phyloP scores from a whole-genome alignment of 2,797 vertebrate species.

The Tympanoctomys barrerae region DNA sequence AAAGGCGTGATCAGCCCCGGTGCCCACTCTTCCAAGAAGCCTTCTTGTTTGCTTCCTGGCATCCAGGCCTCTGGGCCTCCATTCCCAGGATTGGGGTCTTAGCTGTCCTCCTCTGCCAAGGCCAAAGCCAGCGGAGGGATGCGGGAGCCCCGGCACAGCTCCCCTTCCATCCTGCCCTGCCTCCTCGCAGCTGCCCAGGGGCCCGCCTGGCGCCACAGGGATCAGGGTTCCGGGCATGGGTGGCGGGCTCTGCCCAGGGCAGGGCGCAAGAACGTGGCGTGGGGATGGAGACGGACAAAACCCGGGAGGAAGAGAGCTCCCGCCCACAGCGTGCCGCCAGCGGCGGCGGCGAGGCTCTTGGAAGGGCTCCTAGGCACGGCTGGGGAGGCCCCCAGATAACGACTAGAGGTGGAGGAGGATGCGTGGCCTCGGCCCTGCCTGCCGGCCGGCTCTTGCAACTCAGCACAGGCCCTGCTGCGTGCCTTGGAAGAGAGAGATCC shows the following conservation, averaged over 20 bases:
- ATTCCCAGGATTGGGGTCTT: background rate
- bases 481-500: background rate
- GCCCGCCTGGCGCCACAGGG: slow-evolving; percentile 71
- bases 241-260: slow-evolving; percentile 73
- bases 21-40: slow-evolving; percentile 43
- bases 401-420: background rate
- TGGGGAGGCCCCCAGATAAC: slow-evolving; percentile 32
- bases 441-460: background rate
- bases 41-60: slow-evolving; percentile 4
- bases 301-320: slow-evolving; percentile 49
- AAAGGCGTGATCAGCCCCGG: background rate
- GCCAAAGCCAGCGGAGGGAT: background rate
- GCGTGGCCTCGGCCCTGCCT: background rate
- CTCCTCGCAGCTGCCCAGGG: slow-evolving; percentile 68
- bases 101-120: too few relatives aligned
- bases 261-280: slow-evolving; percentile 59
- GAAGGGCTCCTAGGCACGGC: slow-evolving; percentile 69
- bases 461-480: background rate
- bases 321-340: background rate
- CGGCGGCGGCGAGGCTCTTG: slow-evolving; percentile 47
- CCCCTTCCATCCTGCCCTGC: slow-evolving; percentile 15
- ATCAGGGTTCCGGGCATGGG: slow-evolving; percentile 78
- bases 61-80: background rate
- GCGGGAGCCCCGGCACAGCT: slow-evolving; percentile 44
- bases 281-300: slow-evolving; percentile 69